These are phyloP conservation scores for Argyra leucocephala DNA, from an alignment of 2,888 invertebrate genomes.

Conservation along the genomic window DNA sequence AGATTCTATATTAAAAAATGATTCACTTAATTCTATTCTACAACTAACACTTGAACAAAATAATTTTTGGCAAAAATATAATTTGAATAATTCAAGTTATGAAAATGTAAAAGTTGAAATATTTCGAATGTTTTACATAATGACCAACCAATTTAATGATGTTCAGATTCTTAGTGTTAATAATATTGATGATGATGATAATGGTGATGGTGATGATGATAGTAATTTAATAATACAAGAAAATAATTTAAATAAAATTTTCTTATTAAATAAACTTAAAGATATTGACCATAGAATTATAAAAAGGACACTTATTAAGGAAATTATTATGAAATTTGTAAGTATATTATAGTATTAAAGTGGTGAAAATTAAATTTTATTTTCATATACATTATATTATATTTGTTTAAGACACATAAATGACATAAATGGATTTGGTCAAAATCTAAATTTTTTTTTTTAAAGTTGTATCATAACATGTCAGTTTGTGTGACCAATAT, in stretches of 20 bases:
- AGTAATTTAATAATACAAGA: not conserved
- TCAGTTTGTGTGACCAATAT: too few relatives aligned
- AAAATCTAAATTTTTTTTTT: too few relatives aligned
- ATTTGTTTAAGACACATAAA: too few relatives aligned
- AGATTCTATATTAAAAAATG: constrained; percentile 34
- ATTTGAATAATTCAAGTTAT: constrained; percentile 24
- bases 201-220: not conserved
- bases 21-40: constrained; percentile 36
- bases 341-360: constrained; percentile 22
- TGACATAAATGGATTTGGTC: too few relatives aligned
- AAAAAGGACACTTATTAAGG: constrained; percentile 32
- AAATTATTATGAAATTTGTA: constrained; percentile 36
- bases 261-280: constrained; percentile 22
- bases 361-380: too few relatives aligned
- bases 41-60: constrained; percentile 36
- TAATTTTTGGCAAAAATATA: constrained; percentile 38
- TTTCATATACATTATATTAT: too few relatives aligned
- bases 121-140: not conserved
- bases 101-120: constrained; percentile 8
- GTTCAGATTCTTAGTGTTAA: constrained; percentile 19
- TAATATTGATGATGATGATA: constrained; percentile 10
- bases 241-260: constrained; percentile 19
- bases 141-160: constrained; percentile 22
- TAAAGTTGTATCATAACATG: too few relatives aligned
- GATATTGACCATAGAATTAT: constrained; percentile 25